Base-by-base conservation (phyloP, 2,797 vertebrate genomes). In the Echiichthys vipera region DNA sequence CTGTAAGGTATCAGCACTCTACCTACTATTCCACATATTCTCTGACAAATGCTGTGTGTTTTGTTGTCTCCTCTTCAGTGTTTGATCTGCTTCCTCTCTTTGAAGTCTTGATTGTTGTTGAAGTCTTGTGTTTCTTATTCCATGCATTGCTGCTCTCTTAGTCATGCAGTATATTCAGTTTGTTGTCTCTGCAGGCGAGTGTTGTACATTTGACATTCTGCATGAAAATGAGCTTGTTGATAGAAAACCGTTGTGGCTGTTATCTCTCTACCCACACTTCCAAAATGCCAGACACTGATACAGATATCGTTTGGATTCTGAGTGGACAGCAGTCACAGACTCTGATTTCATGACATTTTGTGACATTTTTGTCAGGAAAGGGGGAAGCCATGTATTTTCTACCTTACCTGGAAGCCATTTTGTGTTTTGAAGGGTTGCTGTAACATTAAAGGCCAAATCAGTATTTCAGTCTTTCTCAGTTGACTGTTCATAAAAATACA, bases 1-100 rank as follows among this genome's bases (percentile, higher is more conserved):
- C 91, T 99, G 98, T 89, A 97, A 98, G 97, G 98, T 99, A 88
- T 56, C 13, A 17, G 17, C 22, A 15, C 4, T 37, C 2, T 2
- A 5, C n/a, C 34, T 22, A 6, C 50, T 43, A 3, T 49, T 65
- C 14, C 11, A 27, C 20, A 15, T 29, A 3, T 43, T 13, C 2
- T 25, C 27, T 27, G 8, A 39, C 14, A 14, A 53, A 24, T 39
- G n/a, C n/a, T n/a, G n/a, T n/a, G 2, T 14, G 2, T 39, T 27
- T 20, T 5, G 7, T 39, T 22, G 8, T 50, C 13, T 57, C 20
- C 0, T 20, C 65, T 2, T 34, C 34, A 13, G 12, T 12, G 2
- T 46, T 9, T 40, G 3, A 15, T 50, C 4, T 14, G 7, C 17
- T 45, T 42, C 10, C 3, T 30, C 9, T 12, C 1, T 29, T n/a